phyloP scores from a whole-genome alignment of 2,888 invertebrate genomes.

The Acronicta psi region DNA sequence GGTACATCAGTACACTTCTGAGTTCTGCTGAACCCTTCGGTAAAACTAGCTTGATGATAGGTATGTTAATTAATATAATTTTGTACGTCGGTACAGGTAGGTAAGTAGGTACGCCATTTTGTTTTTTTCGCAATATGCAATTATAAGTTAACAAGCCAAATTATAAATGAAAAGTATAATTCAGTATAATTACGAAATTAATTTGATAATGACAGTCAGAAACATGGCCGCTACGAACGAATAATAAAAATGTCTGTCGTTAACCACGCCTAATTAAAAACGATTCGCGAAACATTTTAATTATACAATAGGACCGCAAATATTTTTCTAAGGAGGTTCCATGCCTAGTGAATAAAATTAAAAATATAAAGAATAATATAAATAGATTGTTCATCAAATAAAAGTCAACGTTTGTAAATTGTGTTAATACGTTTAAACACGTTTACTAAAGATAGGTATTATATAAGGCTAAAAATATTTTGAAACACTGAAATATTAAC shows the following conservation, averaged over 20 bases:
- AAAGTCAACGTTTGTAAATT: too few relatives aligned
- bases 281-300: constrained; percentile 50
- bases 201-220: constrained; percentile 47
- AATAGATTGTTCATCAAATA: too few relatives aligned
- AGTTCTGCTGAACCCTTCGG: too few relatives aligned
- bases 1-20: too few relatives aligned
- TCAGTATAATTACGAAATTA: constrained; percentile 48
- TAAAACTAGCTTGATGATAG: too few relatives aligned
- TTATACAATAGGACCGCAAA: constrained; percentile 48
- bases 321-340: constrained; percentile 28
- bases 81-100: neutral
- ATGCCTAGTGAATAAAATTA: constrained; percentile 36
- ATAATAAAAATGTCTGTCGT: constrained; percentile 45
- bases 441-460: too few relatives aligned
- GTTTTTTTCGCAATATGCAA: constrained; percentile 9
- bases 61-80: neutral
- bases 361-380: too few relatives aligned
- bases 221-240: constrained; percentile 41
- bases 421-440: too few relatives aligned
- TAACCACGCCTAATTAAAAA: constrained; percentile 47
- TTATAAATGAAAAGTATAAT: constrained; percentile 29
- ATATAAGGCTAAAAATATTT: too few relatives aligned
- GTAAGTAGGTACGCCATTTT: neutral
- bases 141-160: constrained; percentile 20
- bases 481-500: too few relatives aligned